Evolutionary conservation across 2,113 vertebrate species (phyloP), one percentile per base, ranked within the genome.

Genomic region (Calyptomena viridis): DNA sequence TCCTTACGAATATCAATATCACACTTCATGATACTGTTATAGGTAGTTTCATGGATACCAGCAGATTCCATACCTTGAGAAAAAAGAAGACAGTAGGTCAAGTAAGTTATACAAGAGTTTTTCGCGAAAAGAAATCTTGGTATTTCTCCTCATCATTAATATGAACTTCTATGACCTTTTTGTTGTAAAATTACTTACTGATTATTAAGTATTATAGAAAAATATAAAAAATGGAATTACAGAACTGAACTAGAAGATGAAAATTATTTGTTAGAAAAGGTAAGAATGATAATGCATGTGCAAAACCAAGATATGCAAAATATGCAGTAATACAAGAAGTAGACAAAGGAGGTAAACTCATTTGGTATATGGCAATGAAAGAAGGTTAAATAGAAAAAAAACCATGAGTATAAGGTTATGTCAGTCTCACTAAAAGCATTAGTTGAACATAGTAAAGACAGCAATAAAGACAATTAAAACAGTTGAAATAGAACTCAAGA

Each of bases 11-110:
- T 99, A 96, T 99, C 99, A 59, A 99, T 99, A 96, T 99, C 99
- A 90, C 99, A 99, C 95, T 99, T 99, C 99, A 99, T 99, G 98
- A 99, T 99, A 97, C 99, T 99, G 97, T 99, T 99, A 94, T 99
- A 99, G 22, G 99, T 99, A 35, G 99, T 99, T 96, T 99, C 99
- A 52, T 99, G 99, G 93, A 99, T 99, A 78, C 99, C 99, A 77
- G 99, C 99, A 76, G 99, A 99, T 93, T 99, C 99, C 99, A 99
- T 99, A 59, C 99, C 99, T 99, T 84, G 63, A 82, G 81, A 52
- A 79, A 80, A 93, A 94, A 90, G 28, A 84, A 55, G 40, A 74
- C 10, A 64, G 39, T 31, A 84, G n/a, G 40, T 71, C 42, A 67
- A 67, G 33, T 60, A 59, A 66, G 72, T 81, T 82, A 62, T n/a